Evolutionary conservation across 2,888 invertebrate genomes (phyloP).

Genomic region (Tachina fera): DNA sequence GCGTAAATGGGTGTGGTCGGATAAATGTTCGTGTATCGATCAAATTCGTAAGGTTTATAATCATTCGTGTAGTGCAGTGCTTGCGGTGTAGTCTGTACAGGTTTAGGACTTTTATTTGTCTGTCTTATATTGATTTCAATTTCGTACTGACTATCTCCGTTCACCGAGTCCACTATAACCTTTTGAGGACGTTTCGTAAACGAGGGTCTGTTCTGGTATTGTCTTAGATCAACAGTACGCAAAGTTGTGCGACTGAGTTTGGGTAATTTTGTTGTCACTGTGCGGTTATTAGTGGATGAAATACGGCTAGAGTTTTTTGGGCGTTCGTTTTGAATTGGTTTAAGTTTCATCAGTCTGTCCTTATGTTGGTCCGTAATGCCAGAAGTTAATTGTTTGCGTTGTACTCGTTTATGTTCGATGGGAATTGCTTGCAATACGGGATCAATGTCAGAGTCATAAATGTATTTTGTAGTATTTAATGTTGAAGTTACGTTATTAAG

Average conservation of each 20-base stretch:
- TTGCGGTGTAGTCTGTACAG: constrained; percentile 52
- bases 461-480: background rate
- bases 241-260: constrained; percentile 73
- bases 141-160: constrained; percentile 80
- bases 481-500: background rate
- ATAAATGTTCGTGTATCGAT: constrained; percentile 75
- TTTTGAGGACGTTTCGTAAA: constrained; percentile 78
- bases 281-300: background rate
- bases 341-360: constrained; percentile 39
- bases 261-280: constrained; percentile 61
- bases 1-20: constrained; percentile 73
- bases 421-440: constrained; percentile 50
- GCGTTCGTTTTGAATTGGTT: background rate
- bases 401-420: constrained; percentile 56
- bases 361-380: constrained; percentile 61
- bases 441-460: constrained; percentile 62
- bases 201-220: constrained; percentile 76
- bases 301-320: constrained; percentile 6
- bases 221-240: constrained; percentile 77
- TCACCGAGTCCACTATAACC: constrained; percentile 78
- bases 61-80: constrained; percentile 74
- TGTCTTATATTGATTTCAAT: constrained; percentile 83
- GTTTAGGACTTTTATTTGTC: constrained; percentile 77
- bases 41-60: constrained; percentile 76
- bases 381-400: constrained; percentile 59